Percentiles rank a stretch among this genome's conserved stretches.
Evolutionary conservation across 1,140 invertebrate species (phyloP).

Genomic region (Pseudachorutes palmiensis): DNA sequence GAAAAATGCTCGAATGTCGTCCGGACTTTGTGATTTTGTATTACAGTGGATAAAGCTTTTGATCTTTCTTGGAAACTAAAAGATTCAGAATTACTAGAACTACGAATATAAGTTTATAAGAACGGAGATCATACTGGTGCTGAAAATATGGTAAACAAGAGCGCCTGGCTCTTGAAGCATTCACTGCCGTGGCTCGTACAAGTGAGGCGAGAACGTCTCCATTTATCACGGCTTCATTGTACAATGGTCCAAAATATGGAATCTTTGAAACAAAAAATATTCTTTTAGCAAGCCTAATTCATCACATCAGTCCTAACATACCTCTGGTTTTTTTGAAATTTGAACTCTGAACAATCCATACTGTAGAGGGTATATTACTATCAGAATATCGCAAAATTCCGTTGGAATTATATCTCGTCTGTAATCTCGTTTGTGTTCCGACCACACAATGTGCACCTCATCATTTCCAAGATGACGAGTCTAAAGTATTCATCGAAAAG

Average conservation of each 20-base stretch:
- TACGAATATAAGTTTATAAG: no score
- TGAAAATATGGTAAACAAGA: constrained; percentile 80
- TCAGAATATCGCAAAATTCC: constrained; percentile 97
- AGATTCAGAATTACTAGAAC: not conserved
- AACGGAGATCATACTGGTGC: constrained; percentile 74
- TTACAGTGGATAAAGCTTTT: constrained; percentile 76
- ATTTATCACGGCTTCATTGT: constrained; percentile 86
- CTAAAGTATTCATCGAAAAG: no score
- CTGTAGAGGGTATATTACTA: constrained; percentile 88
- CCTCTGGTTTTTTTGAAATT: constrained; percentile 74
- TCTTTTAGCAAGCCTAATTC: no score
- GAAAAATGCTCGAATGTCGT: constrained; percentile 89
- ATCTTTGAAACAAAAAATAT: constrained; percentile 51
- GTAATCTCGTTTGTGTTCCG: constrained; percentile 91
- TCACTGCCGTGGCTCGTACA: constrained; percentile 82
- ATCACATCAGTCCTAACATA: no score
- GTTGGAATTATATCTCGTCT: constrained; percentile 94
- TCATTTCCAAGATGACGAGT: constrained; percentile 95
- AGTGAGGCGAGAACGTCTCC: constrained; percentile 73
- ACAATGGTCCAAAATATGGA: constrained; percentile 90
- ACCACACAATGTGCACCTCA: constrained; percentile 99
- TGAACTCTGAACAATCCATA: constrained; percentile 74
- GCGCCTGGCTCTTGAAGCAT: constrained; percentile 82
- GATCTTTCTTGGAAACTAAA: constrained; percentile 81
- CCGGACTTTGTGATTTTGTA: constrained; percentile 74